Percentiles rank a stretch among this genome's conserved stretches.
Conservation (phyloP, 2,113 vertebrate genomes). For the Cyanistes caeruleus region DNA sequence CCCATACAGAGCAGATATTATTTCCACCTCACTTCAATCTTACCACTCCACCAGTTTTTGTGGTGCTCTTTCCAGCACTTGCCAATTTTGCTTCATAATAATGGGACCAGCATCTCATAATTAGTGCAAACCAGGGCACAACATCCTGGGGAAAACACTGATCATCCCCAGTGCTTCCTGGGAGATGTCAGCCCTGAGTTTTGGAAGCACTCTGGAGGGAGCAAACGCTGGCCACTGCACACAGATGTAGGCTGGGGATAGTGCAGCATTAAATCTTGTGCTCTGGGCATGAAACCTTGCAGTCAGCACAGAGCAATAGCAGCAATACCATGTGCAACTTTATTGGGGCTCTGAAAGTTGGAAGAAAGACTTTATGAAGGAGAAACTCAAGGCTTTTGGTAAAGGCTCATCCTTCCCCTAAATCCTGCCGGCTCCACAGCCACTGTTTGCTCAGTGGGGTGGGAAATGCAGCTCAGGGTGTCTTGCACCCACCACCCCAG, state of each 20-base stretch:
- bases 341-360: background rate
- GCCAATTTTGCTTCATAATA: background rate
- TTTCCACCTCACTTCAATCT: constrained; percentile 5
- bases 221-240: background rate
- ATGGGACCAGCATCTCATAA: background rate
- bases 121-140: background rate
- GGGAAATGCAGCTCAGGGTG: background rate
- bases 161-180: background rate
- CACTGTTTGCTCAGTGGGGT: background rate
- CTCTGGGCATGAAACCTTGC: background rate
- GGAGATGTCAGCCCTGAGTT: background rate
- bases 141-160: background rate
- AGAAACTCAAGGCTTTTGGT: background rate
- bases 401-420: background rate
- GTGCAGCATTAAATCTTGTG: background rate
- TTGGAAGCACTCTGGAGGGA: background rate
- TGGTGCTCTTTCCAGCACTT: background rate
- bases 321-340: fast-evolving
- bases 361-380: background rate
- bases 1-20: background rate
- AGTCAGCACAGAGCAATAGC: background rate
- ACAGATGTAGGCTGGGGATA: background rate
- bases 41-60: background rate
- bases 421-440: background rate
- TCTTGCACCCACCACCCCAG: background rate